Percentiles rank a stretch among this genome's conserved stretches.
phyloP scores from a whole-genome alignment of 2,113 vertebrate genomes.

The Nothoprocta perdicaria region DNA sequence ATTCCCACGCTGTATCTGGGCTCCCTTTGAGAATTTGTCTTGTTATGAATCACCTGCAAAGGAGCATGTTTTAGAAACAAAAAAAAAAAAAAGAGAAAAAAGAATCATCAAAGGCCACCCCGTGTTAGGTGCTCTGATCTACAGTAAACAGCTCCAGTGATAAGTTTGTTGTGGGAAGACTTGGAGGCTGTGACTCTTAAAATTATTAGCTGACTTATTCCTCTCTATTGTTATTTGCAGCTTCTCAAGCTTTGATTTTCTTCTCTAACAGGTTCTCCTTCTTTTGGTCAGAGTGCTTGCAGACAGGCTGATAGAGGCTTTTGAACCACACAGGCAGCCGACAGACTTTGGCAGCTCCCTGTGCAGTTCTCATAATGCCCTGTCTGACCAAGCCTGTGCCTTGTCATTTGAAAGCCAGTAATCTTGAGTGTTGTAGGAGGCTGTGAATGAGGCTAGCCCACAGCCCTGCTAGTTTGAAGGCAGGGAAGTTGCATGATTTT shows the following conservation, averaged over 20 bases:
- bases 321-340: slow-evolving; percentile 29
- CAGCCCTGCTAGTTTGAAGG: slow-evolving; percentile 5
- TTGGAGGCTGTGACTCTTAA: slow-evolving; percentile 60
- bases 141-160: slow-evolving; percentile 50
- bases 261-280: slow-evolving; percentile 58
- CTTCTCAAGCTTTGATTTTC: slow-evolving; percentile 69
- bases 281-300: slow-evolving; percentile 37
- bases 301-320: slow-evolving; percentile 53
- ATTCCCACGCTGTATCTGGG: slow-evolving; percentile 54
- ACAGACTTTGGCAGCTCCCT: slow-evolving; percentile 7
- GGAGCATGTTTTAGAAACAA: slow-evolving; percentile 57
- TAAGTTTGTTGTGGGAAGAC: slow-evolving; percentile 66
- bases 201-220: slow-evolving; percentile 65
- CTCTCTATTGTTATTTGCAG: slow-evolving; percentile 58
- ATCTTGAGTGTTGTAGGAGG: slow-evolving; percentile 25
- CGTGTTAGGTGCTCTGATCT: slow-evolving; percentile 38
- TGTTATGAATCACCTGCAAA: slow-evolving; percentile 61
- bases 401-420: slow-evolving; percentile 52
- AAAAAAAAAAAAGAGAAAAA: not conserved
- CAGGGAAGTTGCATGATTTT: slow-evolving; percentile 21
- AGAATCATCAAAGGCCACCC: slow-evolving; percentile 41
- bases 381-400: slow-evolving; percentile 31
- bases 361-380: slow-evolving; percentile 21
- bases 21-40: slow-evolving; percentile 42
- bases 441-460: not conserved